Evolutionary conservation across 2,797 vertebrate genomes (phyloP).

Genomic region (Coregonus ussuriensis): DNA sequence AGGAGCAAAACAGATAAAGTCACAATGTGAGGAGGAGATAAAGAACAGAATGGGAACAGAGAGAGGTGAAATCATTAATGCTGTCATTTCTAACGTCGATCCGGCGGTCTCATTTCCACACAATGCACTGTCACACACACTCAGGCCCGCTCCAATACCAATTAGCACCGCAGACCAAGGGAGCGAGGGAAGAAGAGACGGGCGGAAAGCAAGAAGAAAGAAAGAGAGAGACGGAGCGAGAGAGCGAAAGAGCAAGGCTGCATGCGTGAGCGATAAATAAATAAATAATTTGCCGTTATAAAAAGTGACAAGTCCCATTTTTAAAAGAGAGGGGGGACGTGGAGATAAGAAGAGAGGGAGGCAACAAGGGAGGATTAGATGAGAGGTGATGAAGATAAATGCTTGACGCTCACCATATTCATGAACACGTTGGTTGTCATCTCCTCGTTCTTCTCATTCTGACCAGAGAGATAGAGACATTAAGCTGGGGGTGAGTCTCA

Average conservation of each 20-base stretch:
- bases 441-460: constrained; percentile 80
- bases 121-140: constrained; percentile 33
- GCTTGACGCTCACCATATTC: constrained; percentile 75
- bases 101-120: constrained; percentile 28
- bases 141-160: constrained; percentile 19
- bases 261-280: constrained; percentile 3
- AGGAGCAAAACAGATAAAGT: not conserved
- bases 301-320: constrained; percentile 25
- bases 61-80: constrained; percentile 13
- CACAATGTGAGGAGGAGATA: not conserved
- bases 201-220: not conserved
- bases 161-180: constrained; percentile 33
- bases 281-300: constrained; percentile 18
- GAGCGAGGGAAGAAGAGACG: not conserved
- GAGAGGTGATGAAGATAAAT: constrained; percentile 48
- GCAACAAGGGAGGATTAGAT: not conserved
- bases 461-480: constrained; percentile 26
- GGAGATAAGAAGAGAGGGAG: not conserved
- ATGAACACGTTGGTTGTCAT: constrained; percentile 85
- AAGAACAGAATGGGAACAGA: not conserved
- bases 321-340: constrained; percentile 49
- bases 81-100: constrained; percentile 21
- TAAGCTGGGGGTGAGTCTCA: no score
- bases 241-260: not conserved
- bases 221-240: not conserved